Evolutionary conservation across 2,797 vertebrate species (phyloP).

Genomic region (Aldrovandia affinis): DNA sequence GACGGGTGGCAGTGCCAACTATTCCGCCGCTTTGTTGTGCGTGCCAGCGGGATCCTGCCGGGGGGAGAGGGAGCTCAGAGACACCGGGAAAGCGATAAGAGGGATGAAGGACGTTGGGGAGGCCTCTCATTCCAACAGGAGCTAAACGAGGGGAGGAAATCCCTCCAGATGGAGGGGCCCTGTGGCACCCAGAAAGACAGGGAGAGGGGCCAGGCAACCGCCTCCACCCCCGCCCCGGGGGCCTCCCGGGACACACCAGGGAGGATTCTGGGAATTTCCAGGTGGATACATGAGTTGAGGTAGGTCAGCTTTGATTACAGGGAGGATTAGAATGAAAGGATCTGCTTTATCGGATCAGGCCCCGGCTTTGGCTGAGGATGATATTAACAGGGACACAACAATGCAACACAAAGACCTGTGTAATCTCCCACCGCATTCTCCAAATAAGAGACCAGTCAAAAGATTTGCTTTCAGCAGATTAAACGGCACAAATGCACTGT

Average conservation of each 20-base stretch:
- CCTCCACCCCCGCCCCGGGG: not conserved
- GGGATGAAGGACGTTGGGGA: constrained; percentile 39
- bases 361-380: constrained; percentile 17
- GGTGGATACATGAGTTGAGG: constrained; percentile 10
- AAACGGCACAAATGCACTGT: constrained; percentile 8
- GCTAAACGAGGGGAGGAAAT: constrained; percentile 43
- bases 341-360: not conserved
- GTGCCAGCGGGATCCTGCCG: constrained; percentile 69
- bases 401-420: not conserved
- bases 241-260: constrained; percentile 26
- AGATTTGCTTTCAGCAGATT: constrained; percentile 16
- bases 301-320: constrained; percentile 9
- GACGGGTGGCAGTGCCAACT: constrained; percentile 64
- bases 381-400: constrained; percentile 1
- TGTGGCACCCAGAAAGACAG: not conserved
- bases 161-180: not conserved
- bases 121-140: constrained; percentile 41
- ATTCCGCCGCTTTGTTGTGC: constrained; percentile 67
- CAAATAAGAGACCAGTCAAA: constrained; percentile 11
- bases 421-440: not conserved
- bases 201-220: not conserved
- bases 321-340: constrained; percentile 13
- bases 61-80: constrained; percentile 62
- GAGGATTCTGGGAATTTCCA: constrained; percentile 27
- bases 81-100: constrained; percentile 56